phyloP scores from a whole-genome alignment of 2,113 vertebrate genomes.

The Myrmophylax atrothorax region DNA sequence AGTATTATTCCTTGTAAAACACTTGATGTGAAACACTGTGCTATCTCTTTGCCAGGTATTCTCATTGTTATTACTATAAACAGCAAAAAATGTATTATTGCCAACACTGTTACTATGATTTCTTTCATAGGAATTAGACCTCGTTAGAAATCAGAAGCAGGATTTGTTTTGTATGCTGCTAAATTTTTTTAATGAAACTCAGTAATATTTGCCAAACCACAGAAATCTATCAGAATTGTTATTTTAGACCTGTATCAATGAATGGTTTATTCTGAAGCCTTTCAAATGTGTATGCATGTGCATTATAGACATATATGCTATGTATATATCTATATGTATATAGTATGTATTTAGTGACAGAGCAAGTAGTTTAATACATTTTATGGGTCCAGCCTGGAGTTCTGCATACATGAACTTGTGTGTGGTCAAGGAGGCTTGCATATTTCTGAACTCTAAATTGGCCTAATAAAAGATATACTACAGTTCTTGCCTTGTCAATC shows the following conservation, averaged over 20 bases:
- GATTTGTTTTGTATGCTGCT: conserved; percentile 1
- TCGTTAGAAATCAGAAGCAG: conserved; percentile 4
- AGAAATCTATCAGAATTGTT: conserved; percentile 31
- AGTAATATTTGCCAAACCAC: neutral
- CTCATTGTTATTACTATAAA: neutral
- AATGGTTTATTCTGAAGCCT: conserved; percentile 25
- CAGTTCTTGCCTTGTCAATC: conserved; percentile 66
- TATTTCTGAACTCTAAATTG: conserved; percentile 65
- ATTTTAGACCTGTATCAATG: conserved; percentile 33
- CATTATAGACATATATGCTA: neutral
- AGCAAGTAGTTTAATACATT: conserved; percentile 49
- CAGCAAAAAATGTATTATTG: neutral
- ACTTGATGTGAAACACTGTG: neutral
- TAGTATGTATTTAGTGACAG: neutral
- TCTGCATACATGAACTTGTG: conserved; percentile 18
- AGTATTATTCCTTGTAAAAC: neutral
- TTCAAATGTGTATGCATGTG: neutral
- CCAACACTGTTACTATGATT: neutral
- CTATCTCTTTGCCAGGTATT: neutral
- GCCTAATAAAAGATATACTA: conserved; percentile 70
- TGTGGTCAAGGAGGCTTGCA: conserved; percentile 53
- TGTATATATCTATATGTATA: neutral
- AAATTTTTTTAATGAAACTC: conserved; percentile 9
- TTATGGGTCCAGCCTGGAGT: conserved; percentile 24
- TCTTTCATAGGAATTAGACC: neutral